Base-by-base conservation (phyloP, 2,888 invertebrate genomes). In the Leptarthrus brevirostris region DNA sequence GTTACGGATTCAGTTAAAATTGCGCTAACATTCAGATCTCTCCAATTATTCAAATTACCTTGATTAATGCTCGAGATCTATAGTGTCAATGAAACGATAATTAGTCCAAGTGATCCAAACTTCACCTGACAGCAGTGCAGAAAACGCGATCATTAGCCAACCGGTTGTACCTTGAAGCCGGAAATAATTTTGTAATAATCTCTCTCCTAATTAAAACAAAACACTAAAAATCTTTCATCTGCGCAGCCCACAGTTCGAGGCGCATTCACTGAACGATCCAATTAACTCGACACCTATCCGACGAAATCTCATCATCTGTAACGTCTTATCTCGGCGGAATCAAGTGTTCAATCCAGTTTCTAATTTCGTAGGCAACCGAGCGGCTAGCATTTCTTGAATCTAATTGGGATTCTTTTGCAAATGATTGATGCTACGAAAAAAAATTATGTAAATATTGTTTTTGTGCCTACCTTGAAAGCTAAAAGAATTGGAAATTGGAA, bases 221-320 rank as follows among this genome's bases (percentile, higher is more conserved):
- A 34, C 53, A 70, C 24, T 12, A 52, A 4, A 18, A 6, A 52
- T 52, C 18, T 22, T 52, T n/a, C 52, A 18, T 20, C 49, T 52
- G n/a, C 30, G n/a, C 26, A 22, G 52, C 34, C 20, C 6, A 47
- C 69, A 52, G 12, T 52, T 14, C 20, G 2, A 54, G 8, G 20
- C 24, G 30, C 30, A 52, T 20, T 6, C 52, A 30, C 24, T 52
- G 69, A 36, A 49, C 52, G 69, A 69, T 69, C 69, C 69, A 69
- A 49, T 69, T 69, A 69, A 69, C 52, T 69, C 69, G 69, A 69
- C 69, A 69, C 69, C 52, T 69, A 69, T 69, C 69, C 30, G n/a
- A 30, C 16, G 30, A 52, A 49, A 52, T 49, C 69, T 16, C 52
- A 52, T 52, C 69, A 34, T 49, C 69, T 44, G 34, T 30, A 69